These are phyloP conservation scores for Gari tellinella DNA, from an alignment of 2,888 invertebrate genomes.

Conservation along the genomic window DNA sequence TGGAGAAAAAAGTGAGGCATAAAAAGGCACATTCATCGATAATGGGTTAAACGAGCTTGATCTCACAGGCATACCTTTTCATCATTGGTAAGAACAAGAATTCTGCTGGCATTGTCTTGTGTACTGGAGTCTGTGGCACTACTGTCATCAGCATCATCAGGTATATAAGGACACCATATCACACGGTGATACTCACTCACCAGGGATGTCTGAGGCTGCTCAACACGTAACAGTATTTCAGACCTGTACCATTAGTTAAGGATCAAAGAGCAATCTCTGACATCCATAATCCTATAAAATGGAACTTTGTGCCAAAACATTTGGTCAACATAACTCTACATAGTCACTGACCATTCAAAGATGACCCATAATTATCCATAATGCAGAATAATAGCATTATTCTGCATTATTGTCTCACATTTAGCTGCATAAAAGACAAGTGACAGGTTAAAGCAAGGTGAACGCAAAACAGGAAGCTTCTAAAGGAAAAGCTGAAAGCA, in stretches of 20 bases:
- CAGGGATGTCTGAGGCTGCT: constrained; percentile 71
- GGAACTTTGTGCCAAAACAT: background rate
- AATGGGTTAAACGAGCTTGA: too few species aligned
- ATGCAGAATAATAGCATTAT: too few species aligned
- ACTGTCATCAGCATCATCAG: constrained; percentile 85
- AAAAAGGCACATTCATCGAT: too few species aligned
- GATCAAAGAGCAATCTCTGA: background rate
- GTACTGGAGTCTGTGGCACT: constrained; percentile 87
- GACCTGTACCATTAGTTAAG: constrained; percentile 54
- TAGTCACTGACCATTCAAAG: too few species aligned
- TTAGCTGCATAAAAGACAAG: too few species aligned
- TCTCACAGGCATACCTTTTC: constrained; percentile 84
- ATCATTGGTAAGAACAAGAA: constrained; percentile 93
- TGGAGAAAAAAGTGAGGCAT: too few species aligned
- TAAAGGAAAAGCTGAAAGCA: too few species aligned
- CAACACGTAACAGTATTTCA: constrained; percentile 68
- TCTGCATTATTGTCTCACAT: too few species aligned
- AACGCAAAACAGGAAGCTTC: too few species aligned
- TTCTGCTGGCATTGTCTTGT: constrained; percentile 85
- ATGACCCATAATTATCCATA: too few species aligned
- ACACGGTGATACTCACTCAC: constrained; percentile 88
- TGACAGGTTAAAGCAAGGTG: too few species aligned
- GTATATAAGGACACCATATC: constrained; percentile 97
- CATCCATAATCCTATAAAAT: background rate
- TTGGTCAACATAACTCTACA: too few species aligned